These are phyloP conservation scores for Clarias macrocephalus DNA, from an alignment of 2,113 vertebrate species.

Conservation along the genomic window DNA sequence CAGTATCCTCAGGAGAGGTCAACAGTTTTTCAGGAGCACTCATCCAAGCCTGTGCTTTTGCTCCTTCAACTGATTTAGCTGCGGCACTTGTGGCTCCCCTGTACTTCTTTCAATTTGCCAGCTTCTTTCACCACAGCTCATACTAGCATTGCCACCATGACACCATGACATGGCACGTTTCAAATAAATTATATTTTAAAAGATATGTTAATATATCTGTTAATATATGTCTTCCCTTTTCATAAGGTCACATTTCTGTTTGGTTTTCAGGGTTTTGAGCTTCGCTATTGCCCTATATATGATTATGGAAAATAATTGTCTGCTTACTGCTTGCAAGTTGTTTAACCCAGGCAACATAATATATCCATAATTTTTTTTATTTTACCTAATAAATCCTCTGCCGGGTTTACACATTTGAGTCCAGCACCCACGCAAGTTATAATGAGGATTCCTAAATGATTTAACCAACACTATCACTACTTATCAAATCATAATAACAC, in stretches of 20 bases:
- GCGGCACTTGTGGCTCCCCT: not conserved
- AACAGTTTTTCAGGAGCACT: not conserved
- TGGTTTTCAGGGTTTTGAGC: not conserved
- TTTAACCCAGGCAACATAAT: no score
- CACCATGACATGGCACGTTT: not conserved
- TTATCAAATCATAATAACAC: no score
- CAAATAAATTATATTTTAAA: not conserved
- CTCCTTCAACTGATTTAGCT: not conserved
- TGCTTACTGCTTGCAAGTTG: not conserved
- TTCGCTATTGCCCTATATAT: not conserved
- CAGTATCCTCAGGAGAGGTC: no score
- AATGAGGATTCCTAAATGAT: no score
- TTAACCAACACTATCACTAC: no score
- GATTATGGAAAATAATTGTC: not conserved
- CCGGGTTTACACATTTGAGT: not conserved
- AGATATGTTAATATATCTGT: not conserved
- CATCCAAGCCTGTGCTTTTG: not conserved
- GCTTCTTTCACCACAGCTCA: not conserved
- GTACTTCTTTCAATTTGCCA: not conserved
- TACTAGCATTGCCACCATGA: not conserved
- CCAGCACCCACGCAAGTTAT: not conserved
- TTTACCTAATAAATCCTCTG: not conserved
- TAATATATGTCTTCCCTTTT: not conserved
- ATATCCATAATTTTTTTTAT: not conserved
- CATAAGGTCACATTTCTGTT: not conserved